Base-by-base conservation (phyloP, 2,113 vertebrate genomes). In the Entosphenus tridentatus region DNA sequence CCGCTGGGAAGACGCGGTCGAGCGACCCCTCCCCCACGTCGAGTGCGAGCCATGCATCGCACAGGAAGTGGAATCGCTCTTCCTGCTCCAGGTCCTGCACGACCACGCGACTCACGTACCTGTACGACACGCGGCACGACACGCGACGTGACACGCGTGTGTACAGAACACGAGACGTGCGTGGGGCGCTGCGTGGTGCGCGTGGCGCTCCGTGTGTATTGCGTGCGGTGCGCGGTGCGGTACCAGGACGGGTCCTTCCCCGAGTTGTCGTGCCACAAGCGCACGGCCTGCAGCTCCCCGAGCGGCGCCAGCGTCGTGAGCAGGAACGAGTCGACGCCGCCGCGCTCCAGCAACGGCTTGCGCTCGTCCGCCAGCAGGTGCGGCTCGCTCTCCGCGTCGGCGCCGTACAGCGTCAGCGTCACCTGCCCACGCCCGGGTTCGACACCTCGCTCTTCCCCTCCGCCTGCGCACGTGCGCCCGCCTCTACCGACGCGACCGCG, bases 261-360 rank as follows among this genome's bases (percentile, higher is more conserved):
- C 0, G 80, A 77, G 73, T 84, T 82, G 75, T 87, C 79, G 2
- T 87, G 86, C 78, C 81, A 84, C 69, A 90, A 77, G 3, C 77
- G 73, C 14, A 87, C 70, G 74, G 76, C 78, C 56, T 76, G 78
- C 14, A 86, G 72, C 5, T 86, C 78, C 2, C 86, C 85, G 8
- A 87, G 76, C 9, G 80, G 75, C 74, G 77, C 80, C 8, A 73
- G 74, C 0, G 83, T 78, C 71, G 79, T 73, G 57, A 87, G 57
- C 4, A 90, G 75, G 67, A 88, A 90, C 71, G 85, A 75, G 55
- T 89, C 86, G 1, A 82, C 76, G 0, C 78, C 76, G 13, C 84
- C 84, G 9, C 76, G 76, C 71, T 85, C 82, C 59, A 87, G 84
- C 55, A 85, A 78, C 0, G 76, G 76, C 70, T 85, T 85, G 16